Evolutionary conservation across 2,113 vertebrate species (phyloP), one percentile per base, ranked within the genome.

Genomic region (Apus apus): DNA sequence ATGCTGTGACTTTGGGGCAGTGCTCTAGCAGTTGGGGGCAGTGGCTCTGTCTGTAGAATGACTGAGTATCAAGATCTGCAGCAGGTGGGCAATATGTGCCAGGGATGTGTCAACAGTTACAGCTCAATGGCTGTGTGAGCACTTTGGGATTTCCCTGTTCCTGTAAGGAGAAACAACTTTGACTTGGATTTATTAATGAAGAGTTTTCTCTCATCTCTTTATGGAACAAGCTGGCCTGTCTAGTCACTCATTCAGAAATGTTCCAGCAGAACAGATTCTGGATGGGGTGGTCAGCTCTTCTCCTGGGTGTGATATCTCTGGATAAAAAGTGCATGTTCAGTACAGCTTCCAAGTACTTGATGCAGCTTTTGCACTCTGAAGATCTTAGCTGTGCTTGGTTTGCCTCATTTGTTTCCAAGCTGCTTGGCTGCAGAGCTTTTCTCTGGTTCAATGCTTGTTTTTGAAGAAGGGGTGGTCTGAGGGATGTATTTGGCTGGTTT

Each of bases 261-360:
- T 85, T 93, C 54, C 25, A 23, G 1, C 5, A 0, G 34, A 46
- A 7, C 21, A 22, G 56, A 53, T 87, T 70, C 50, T 64, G 71
- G 51, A 38, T 1, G 4, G 53, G 56, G 11, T 50, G 32, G 48
- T 82, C 14, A 0, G 14, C 48, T 64, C 9, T 48, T 65, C 17
- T 83, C 19, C 50, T 0, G 0, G 46, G 71, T 67, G 4, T 9
- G 53, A n/a, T 58, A 78, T 27, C 17, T 67, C 43, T 60, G 48
- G 11, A 13, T 72, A 26, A 43, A 75, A 11, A 4, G 6, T 45
- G 26, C 1, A 0, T 20, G 16, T 53, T 71, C 1, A 0, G 18
- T 78, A 12, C 6, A 64, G 22, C 16, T 80, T 43, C 76, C 32
- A 61, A 43, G 29, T 76, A 19, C 14, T 18, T 6, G 32, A 6